Percentiles rank a stretch among this genome's conserved stretches.
These are phyloP conservation scores for Geotrupes spiniger DNA, from an alignment of 2,888 invertebrate genomes.

Conservation along the genomic window DNA sequence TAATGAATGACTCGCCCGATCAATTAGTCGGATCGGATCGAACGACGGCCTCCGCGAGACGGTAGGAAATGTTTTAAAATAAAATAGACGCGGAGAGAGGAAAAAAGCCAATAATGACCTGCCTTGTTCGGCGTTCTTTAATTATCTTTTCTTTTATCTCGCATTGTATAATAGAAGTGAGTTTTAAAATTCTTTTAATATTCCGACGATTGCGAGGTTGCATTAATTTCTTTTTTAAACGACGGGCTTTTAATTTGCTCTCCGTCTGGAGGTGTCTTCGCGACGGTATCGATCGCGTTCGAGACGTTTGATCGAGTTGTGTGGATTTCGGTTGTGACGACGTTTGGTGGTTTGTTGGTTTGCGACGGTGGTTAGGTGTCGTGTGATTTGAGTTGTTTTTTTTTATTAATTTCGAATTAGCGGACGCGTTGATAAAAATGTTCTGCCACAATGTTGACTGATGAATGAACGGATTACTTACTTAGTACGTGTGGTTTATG, in stretches of 20 bases:
- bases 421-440: no score
- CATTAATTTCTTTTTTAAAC: conserved; percentile 12
- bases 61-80: conserved; percentile 1
- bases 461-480: no score
- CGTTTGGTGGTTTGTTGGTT: no score
- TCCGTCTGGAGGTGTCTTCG: neutral
- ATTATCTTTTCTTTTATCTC: conserved; percentile 38
- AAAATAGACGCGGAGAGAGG: conserved; percentile 12
- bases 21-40: conserved; percentile 9
- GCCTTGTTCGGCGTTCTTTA: conserved; percentile 36
- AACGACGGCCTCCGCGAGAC: conserved; percentile 4
- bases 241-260: conserved; percentile 10
- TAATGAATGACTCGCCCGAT: conserved; percentile 13
- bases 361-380: no score
- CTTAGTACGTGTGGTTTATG: no score
- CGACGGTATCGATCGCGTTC: neutral
- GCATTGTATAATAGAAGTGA: conserved; percentile 33
- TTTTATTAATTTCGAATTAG: no score
- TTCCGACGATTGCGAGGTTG: conserved; percentile 28
- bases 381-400: no score
- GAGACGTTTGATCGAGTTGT: no score
- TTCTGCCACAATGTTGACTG: no score
- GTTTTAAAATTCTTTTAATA: conserved; percentile 34
- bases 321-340: no score
- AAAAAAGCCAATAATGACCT: conserved; percentile 34